Conservation (phyloP, 1,140 invertebrate species). For the Aphidius gifuensis region DNA sequence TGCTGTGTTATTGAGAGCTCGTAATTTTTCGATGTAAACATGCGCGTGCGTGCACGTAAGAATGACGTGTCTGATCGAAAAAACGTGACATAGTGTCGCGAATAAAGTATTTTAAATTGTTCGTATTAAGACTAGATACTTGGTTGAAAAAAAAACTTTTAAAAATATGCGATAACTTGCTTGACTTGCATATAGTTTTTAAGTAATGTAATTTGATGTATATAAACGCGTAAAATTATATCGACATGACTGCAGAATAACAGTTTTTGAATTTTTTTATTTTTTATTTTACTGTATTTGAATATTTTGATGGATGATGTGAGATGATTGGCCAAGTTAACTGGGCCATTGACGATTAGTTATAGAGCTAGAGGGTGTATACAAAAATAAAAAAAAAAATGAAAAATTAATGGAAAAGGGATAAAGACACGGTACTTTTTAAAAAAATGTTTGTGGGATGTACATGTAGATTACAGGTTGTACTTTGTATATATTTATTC, state of each 20-base stretch:
- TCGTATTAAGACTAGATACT: too few species aligned
- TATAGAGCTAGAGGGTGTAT: constrained; percentile 23
- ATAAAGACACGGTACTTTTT: neutral
- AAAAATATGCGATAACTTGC: too few species aligned
- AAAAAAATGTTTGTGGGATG: constrained; percentile 10
- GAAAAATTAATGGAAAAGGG: constrained; percentile 18
- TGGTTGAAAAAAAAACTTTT: too few species aligned
- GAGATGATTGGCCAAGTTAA: neutral
- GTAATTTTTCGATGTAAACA: constrained; percentile 19
- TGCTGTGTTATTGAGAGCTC: constrained; percentile 24
- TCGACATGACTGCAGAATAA: too few species aligned
- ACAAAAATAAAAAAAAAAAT: constrained; percentile 16
- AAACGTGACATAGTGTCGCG: neutral
- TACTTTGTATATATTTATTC: neutral
- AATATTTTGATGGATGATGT: neutral
- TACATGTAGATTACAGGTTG: constrained; percentile 17
- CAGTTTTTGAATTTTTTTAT: too few species aligned
- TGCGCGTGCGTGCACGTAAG: neutral
- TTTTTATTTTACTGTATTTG: neutral
- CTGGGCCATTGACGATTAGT: constrained; percentile 21
- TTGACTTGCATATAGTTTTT: too few species aligned
- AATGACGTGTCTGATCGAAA: neutral
- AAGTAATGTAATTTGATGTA: too few species aligned
- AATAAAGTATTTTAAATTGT: neutral
- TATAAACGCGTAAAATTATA: too few species aligned